Conservation (phyloP, 2,888 invertebrate genomes). For the Acholoe squamosa region DNA sequence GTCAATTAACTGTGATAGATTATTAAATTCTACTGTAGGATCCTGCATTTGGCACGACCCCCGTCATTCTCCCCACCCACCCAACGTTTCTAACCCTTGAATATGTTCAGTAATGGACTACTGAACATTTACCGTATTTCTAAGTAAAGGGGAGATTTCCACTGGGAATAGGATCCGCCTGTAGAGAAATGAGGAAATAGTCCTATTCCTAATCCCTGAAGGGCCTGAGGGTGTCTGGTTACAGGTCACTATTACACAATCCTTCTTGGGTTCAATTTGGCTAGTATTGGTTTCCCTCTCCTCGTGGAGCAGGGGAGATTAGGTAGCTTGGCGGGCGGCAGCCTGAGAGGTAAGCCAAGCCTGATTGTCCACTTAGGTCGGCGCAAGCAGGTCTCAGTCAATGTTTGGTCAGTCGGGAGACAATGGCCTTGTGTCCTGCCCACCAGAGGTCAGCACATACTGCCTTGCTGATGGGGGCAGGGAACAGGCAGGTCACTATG, state of each 20-base stretch:
- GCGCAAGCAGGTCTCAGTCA: not conserved
- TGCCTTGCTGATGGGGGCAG: not conserved
- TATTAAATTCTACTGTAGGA: too few relatives aligned
- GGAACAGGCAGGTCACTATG: not conserved
- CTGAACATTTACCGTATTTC: too few relatives aligned
- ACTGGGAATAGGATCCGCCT: too few relatives aligned
- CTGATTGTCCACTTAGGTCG: conserved; percentile 34
- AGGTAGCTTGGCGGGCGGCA: not conserved
- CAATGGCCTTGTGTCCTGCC: not conserved
- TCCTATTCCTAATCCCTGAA: conserved; percentile 3
- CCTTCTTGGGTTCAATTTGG: conserved; percentile 26
- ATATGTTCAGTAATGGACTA: too few relatives aligned
- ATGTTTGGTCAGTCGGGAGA: conserved; percentile 28
- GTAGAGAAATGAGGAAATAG: not conserved
- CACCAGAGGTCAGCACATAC: not conserved
- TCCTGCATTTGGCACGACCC: too few relatives aligned
- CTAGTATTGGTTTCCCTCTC: not conserved
- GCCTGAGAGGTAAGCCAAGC: conserved; percentile 34
- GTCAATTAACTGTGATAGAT: too few relatives aligned
- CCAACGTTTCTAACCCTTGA: too few relatives aligned
- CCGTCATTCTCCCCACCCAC: too few relatives aligned
- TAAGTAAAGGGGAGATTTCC: too few relatives aligned
- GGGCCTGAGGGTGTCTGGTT: not conserved
- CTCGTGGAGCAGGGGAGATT: conserved; percentile 28
- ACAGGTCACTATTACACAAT: conserved; percentile 30